A percentile compares a stretch with the other conserved stretches of the same genome.
Evolutionary conservation across 2,113 vertebrate genomes (phyloP).

Genomic region (Lampris megalopsis): DNA sequence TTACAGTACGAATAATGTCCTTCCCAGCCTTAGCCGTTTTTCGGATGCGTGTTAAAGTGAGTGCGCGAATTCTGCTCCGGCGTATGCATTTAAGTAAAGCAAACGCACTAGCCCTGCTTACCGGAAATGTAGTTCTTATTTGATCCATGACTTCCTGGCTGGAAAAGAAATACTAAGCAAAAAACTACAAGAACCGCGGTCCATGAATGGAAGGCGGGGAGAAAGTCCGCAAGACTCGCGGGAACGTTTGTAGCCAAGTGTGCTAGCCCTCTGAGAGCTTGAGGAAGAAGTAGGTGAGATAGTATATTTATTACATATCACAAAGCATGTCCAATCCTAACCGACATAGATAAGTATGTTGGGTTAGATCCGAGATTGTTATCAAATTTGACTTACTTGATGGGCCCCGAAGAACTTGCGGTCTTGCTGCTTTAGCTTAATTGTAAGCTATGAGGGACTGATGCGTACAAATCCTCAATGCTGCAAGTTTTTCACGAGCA

Average conservation of each 20-base stretch:
- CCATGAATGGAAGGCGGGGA: background rate
- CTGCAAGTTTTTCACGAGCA: too few species aligned
- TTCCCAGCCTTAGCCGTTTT: background rate
- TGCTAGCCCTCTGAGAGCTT: background rate
- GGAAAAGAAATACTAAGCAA: fast-evolving
- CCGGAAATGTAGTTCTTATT: constrained; percentile 70
- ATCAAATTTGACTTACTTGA: too few species aligned
- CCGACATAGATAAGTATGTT: too few species aligned
- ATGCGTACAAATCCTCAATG: too few species aligned
- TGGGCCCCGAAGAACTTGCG: too few species aligned
- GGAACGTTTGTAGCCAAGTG: constrained; percentile 47
- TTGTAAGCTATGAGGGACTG: too few species aligned
- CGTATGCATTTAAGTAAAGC: background rate
- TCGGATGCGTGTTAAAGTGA: background rate
- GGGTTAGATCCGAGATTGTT: too few species aligned
- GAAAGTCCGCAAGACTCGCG: constrained; percentile 57
- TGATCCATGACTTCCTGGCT: fast-evolving
- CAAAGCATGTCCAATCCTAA: too few species aligned
- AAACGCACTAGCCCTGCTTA: background rate
- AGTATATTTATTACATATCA: too few species aligned
- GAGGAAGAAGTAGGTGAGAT: constrained; percentile 7
- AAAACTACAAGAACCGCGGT: constrained; percentile 61
- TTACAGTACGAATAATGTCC: background rate
- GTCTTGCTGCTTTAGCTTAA: too few species aligned
- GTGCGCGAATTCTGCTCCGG: constrained; percentile 2